These are phyloP conservation scores for Synanthedon andrenaeformis DNA, from an alignment of 2,888 invertebrate species.

Conservation along the genomic window DNA sequence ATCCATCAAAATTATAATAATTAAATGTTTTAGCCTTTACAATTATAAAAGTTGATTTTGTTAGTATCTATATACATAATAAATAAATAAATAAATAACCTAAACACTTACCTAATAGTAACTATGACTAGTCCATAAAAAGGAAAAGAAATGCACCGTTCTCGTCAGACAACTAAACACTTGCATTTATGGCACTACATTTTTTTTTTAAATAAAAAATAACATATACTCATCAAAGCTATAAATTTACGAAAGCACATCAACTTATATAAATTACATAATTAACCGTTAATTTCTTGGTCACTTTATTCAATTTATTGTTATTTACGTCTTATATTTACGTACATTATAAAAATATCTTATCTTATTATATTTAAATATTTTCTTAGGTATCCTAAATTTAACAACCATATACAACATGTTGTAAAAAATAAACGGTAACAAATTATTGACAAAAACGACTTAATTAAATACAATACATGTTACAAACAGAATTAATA, in stretches of 20 bases:
- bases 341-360: constrained; percentile 50
- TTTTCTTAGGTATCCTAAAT: constrained; percentile 21
- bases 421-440: constrained; percentile 10
- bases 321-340: constrained; percentile 4
- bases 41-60: neutral
- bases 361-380: constrained; percentile 16
- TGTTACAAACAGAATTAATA: too few species aligned
- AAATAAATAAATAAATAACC: constrained; percentile 28
- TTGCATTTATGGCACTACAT: constrained; percentile 39
- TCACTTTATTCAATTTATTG: constrained; percentile 25
- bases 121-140: constrained; percentile 48
- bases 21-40: neutral
- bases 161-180: constrained; percentile 20
- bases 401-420: constrained; percentile 31
- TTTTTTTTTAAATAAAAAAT: constrained; percentile 7
- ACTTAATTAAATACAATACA: too few species aligned
- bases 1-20: neutral
- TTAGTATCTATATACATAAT: constrained; percentile 3
- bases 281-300: constrained; percentile 40
- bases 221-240: constrained; percentile 4
- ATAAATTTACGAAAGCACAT: constrained; percentile 7
- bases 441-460: neutral
- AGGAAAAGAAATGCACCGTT: constrained; percentile 56
- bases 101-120: constrained; percentile 8
- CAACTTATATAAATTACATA: constrained; percentile 5